Percentiles rank a stretch among this genome's conserved stretches.
Evolutionary conservation across 1,140 invertebrate species (phyloP).

Genomic region (Cherax quadricarinatus): DNA sequence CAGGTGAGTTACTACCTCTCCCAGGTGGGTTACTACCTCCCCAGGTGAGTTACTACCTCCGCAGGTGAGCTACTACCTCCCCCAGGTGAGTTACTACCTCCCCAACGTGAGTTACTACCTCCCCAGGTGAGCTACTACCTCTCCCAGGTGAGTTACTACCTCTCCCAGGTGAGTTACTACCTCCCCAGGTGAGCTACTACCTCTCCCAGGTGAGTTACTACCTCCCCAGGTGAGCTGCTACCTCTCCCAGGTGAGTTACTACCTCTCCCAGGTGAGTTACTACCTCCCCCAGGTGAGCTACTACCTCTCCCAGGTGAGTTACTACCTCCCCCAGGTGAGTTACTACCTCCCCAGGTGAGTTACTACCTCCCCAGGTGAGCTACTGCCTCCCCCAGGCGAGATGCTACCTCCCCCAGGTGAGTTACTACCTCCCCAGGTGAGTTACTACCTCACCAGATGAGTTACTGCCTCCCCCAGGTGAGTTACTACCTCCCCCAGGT

Average conservation of each 20-base stretch:
- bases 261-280: not conserved
- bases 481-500: constrained; percentile 74
- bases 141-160: constrained; percentile 65
- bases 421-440: constrained; percentile 74
- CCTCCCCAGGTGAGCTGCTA: constrained; percentile 66
- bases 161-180: constrained; percentile 49
- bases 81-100: constrained; percentile 69
- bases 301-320: no score
- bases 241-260: no score
- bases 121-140: no score
- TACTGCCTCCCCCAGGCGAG: not conserved
- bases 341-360: constrained; percentile 67
- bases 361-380: no score
- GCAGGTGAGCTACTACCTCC: no score
- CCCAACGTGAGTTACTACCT: constrained; percentile 34
- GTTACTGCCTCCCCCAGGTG: no score
- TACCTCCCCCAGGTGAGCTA: constrained; percentile 74
- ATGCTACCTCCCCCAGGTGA: no score
- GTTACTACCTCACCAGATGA: no score
- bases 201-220: constrained; percentile 52
- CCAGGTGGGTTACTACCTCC: constrained; percentile 72
- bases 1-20: no score
- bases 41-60: no score
- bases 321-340: no score
- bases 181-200: no score